Percentiles rank a stretch among this genome's conserved stretches.
These are phyloP conservation scores for Mechanitis mazaeus DNA, from an alignment of 2,888 invertebrate species.

Conservation along the genomic window DNA sequence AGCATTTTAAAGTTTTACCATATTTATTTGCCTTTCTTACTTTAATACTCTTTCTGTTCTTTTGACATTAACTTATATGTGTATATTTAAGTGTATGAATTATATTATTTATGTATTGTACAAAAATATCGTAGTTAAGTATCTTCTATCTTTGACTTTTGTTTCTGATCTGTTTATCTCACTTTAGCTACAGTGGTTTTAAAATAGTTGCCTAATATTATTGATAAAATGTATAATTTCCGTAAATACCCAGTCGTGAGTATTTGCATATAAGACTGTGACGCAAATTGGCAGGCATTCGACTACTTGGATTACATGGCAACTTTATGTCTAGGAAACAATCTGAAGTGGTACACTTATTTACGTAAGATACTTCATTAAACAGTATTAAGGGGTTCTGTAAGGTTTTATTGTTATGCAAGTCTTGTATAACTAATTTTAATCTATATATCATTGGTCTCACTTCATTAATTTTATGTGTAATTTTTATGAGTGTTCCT, in stretches of 20 bases:
- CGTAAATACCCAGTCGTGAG: conserved; percentile 23
- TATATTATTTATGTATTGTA: no score
- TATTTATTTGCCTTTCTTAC: no score
- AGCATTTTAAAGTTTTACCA: no score
- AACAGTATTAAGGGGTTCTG: conserved; percentile 10
- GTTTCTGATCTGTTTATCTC: conserved; percentile 8
- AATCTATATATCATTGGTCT: conserved; percentile 6
- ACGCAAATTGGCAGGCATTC: conserved; percentile 26
- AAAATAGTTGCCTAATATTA: conserved; percentile 21
- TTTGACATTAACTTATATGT: no score
- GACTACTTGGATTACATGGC: conserved; percentile 27
- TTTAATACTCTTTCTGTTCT: no score
- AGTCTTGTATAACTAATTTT: neutral
- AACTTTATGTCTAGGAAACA: conserved; percentile 35
- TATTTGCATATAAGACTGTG: conserved; percentile 25
- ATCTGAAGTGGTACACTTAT: conserved; percentile 32
- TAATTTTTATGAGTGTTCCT: neutral
- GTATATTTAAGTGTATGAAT: no score
- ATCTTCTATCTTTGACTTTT: no score
- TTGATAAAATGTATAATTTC: conserved; percentile 28
- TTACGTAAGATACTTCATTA: conserved; percentile 16
- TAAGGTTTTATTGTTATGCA: conserved; percentile 5
- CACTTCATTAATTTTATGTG: neutral
- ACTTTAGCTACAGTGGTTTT: neutral
- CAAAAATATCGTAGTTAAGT: no score